phyloP scores from a whole-genome alignment of 1,140 invertebrate genomes.

The Antheraea mylitta region DNA sequence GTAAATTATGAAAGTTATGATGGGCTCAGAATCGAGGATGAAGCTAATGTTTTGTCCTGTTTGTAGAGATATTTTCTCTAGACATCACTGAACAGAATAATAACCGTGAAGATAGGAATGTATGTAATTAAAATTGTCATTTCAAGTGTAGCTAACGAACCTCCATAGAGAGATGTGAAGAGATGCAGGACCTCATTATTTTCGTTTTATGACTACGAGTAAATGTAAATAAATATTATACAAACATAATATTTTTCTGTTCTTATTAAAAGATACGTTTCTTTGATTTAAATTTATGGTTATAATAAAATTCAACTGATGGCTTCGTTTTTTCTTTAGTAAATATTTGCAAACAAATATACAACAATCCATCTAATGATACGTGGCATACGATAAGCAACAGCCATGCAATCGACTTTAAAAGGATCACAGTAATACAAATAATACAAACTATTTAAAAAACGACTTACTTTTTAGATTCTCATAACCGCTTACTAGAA shows the following conservation, averaged over 20 bases:
- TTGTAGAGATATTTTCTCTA: neutral
- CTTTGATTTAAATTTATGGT: neutral
- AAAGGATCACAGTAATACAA: too few species aligned
- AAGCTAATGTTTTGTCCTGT: neutral
- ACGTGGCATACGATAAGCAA: too few species aligned
- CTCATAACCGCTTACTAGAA: too few species aligned
- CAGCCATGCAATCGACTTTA: too few species aligned
- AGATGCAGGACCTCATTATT: neutral
- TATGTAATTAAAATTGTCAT: conserved; percentile 5
- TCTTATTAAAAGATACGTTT: neutral
- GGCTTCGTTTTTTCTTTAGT: too few species aligned
- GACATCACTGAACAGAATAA: neutral
- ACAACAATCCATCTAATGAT: too few species aligned
- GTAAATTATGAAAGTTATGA: too few species aligned
- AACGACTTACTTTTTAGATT: too few species aligned
- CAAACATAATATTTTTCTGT: neutral
- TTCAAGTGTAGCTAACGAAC: conserved; percentile 2
- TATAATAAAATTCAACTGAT: too few species aligned
- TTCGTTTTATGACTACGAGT: neutral
- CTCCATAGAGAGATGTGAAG: conserved; percentile 2
- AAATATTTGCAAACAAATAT: too few species aligned
- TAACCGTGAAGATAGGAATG: neutral
- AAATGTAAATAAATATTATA: neutral
- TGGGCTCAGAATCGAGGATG: neutral
- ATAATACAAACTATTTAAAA: too few species aligned